Base-by-base conservation (phyloP, 2,888 invertebrate genomes). In the Patella caerulea region DNA sequence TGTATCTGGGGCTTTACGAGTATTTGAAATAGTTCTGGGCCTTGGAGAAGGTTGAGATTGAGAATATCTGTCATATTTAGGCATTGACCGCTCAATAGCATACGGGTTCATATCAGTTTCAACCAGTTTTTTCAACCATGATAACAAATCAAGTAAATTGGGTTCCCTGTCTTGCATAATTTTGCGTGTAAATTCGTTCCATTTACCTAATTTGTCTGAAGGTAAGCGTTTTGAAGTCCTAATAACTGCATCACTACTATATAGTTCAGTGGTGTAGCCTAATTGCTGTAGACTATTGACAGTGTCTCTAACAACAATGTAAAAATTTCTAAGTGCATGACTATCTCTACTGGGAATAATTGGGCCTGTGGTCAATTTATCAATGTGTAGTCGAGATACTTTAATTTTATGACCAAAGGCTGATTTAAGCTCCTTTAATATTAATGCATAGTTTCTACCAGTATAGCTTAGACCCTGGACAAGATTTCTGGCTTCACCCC, bases 171-270 rank as follows among this genome's bases (percentile, higher is more conserved):
- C 14, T 17, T n/a, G 56, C 34, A 56, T 17, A 17, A 56, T 56
- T 56, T 56, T 56, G 15, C n/a, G 14, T 14, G n/a, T 56, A n/a
- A 56, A 56, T 56, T n/a, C 56, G 14, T 56, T 56, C 56, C 56
- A 56, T 17, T n/a, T 56, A 17, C n/a, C 15, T 17, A n/a, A 17
- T n/a, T 56, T 56, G 56, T 56, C 56, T 56, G 56, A 56, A 56
- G 56, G 56, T 17, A 56, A n/a, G 14, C 56, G 56, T 56, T 56
- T 56, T n/a, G 56, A 17, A 56, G 56, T n/a, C n/a, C n/a, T 56
- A n/a, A 56, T 56, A 56, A 56, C 15, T n/a, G 56, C n/a, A 56
- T 56, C 56, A 56, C 56, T 56, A n/a, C 56, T 56, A 56, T 56
- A 56, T n/a, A 56, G n/a, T 17, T 56, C 56, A 56, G 56, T 17